Evolutionary conservation across 2,797 vertebrate species (phyloP).

Genomic region (Gymnodraco acuticeps): DNA sequence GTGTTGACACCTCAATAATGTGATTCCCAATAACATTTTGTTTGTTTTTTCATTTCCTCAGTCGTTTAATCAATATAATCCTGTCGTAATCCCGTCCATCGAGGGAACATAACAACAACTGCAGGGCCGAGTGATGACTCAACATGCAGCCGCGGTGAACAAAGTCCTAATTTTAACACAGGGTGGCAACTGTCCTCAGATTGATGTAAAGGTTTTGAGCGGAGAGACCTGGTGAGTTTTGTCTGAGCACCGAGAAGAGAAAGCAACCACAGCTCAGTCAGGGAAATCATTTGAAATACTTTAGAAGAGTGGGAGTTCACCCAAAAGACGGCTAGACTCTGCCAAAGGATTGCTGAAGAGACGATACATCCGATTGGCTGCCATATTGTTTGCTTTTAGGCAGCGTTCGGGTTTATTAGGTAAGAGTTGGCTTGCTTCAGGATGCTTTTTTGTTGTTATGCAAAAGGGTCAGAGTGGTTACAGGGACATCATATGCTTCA

Average conservation of each 20-base stretch:
- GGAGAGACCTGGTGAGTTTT: conserved; percentile 49
- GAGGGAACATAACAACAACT: not conserved
- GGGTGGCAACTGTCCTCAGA: conserved; percentile 42
- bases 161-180: conserved; percentile 47
- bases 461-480: conserved; percentile 34
- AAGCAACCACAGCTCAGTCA: conserved; percentile 1
- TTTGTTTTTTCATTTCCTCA: conserved; percentile 1
- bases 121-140: conserved; percentile 14
- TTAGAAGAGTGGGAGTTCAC: conserved; percentile 31
- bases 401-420: conserved; percentile 45
- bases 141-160: conserved; percentile 38
- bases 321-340: conserved; percentile 28
- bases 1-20: not conserved
- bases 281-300: conserved; percentile 31
- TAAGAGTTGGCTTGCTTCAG: conserved; percentile 54
- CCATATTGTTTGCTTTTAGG: conserved; percentile 45
- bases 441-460: conserved; percentile 28
- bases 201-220: conserved; percentile 45
- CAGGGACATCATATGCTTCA: conserved; percentile 17
- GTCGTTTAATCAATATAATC: not conserved
- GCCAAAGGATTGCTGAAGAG: conserved; percentile 32
- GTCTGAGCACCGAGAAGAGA: conserved; percentile 43
- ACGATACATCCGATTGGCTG: conserved; percentile 42
- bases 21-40: not conserved
- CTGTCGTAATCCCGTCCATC: not conserved